Base-by-base conservation (phyloP, 2,797 vertebrate genomes). In the Hapalemur alaotrensis region DNA sequence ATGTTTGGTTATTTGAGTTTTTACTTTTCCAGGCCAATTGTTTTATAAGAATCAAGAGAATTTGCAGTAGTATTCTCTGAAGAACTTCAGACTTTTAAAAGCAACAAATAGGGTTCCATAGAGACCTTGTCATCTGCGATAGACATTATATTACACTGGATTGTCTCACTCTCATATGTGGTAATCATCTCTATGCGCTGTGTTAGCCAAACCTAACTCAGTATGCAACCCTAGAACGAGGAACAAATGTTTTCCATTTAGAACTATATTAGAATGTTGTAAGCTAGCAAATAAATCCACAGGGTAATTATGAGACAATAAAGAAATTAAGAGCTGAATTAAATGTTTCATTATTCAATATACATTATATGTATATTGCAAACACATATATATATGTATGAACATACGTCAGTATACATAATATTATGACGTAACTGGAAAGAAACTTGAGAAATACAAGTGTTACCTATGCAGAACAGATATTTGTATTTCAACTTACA, bases 271-370 rank as follows among this genome's bases (percentile, higher is more conserved):
- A 76, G 30, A 95, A 89, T 86, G 20, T 41, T 95, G 18, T 73
- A 89, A 89, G n/a, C 83, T 79, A 79, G 48, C 41, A 93, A 79
- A 89, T 50, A 94, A 79, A 91, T 63, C 18, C 57, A 83, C 89
- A n/a, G 15, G 85, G 57, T 46, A 73, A 59, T 91, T 50, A 46
- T 57, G n/a, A 91, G 82, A 92, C 25, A 91, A 85, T 78, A 78
- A 85, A 85, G 20, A 93, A 96, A 95, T 82, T 88, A 72, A 92
- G 90, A 73, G 28, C n/a, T 61, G 94, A 94, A 89, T 95, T 90
- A 93, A 95, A 88, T 83, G 35, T 13, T 91, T 95, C 72, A 25
- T 46, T 46, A 46, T 46, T 46, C 43, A 46, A 11, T 46, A 46
- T 46, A 46, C 43, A 46, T 46, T 46, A 46, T 46, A 46, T 20